phyloP scores from a whole-genome alignment of 1,140 invertebrate genomes.

The Plutomurus gul region DNA sequence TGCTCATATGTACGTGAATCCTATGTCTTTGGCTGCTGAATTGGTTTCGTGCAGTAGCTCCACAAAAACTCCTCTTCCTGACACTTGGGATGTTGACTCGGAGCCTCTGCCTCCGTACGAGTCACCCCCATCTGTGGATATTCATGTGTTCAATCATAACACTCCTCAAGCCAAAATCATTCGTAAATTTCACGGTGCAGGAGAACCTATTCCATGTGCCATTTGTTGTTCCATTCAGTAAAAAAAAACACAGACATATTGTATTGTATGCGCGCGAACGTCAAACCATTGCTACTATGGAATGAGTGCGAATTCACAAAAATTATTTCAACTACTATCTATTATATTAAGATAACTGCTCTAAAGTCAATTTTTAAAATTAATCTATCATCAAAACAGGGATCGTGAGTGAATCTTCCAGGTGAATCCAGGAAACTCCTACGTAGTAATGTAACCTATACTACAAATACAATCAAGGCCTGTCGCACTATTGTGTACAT shows the following conservation, averaged over 20 bases:
- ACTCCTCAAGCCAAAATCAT: constrained; percentile 39
- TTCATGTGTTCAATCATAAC: constrained; percentile 39
- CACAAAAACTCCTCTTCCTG: neutral
- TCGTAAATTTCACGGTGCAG: constrained; percentile 20
- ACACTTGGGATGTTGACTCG: constrained; percentile 32
- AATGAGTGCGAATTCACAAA: neutral
- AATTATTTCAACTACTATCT: no score
- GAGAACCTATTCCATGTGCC: constrained; percentile 38
- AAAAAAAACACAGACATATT: constrained; percentile 2
- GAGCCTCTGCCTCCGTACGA: constrained; percentile 40
- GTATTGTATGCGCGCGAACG: no score
- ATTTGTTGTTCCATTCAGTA: constrained; percentile 40
- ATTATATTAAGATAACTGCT: no score
- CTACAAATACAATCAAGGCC: no score
- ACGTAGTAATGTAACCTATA: no score
- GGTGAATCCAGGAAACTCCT: no score
- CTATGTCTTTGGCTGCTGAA: constrained; percentile 47
- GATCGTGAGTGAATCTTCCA: no score
- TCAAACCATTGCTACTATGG: no score
- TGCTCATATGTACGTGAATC: constrained; percentile 43
- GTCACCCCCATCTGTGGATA: constrained; percentile 40
- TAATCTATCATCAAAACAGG: no score
- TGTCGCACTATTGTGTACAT: no score
- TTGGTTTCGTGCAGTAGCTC: constrained; percentile 17
- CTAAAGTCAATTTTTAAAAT: no score